Evolutionary conservation across 1,140 invertebrate species (phyloP).

Genomic region (Euglossa dilemma): DNA sequence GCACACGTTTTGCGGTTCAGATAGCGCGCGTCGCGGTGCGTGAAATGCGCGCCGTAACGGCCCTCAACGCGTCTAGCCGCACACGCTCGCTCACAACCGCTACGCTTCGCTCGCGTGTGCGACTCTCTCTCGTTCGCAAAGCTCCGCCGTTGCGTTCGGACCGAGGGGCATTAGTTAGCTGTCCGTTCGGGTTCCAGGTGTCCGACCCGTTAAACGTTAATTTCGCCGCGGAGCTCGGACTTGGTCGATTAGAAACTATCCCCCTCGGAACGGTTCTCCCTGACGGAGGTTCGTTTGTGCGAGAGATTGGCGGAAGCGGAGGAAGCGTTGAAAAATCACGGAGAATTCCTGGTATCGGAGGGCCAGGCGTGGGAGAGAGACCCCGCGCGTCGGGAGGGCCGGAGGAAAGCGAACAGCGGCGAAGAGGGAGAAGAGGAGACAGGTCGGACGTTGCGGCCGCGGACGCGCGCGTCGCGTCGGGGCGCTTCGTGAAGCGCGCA

Average conservation of each 20-base stretch:
- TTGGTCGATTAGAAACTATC: constrained; percentile 76
- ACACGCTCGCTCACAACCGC: background rate
- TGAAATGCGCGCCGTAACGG: background rate
- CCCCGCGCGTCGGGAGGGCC: constrained; percentile 7
- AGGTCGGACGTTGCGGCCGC: too few relatives aligned
- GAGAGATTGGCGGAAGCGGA: too few relatives aligned
- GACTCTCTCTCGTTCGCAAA: background rate
- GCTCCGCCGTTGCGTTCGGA: constrained; percentile 13
- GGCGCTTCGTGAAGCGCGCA: constrained; percentile 61
- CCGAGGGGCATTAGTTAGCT: constrained; percentile 64
- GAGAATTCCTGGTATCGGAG: constrained; percentile 8
- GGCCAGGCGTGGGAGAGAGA: constrained; percentile 17
- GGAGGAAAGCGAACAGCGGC: background rate
- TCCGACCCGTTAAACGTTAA: constrained; percentile 75
- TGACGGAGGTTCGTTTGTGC: constrained; percentile 22
- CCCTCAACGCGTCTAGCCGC: background rate
- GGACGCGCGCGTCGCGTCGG: constrained; percentile 39
- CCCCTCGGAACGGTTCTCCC: constrained; percentile 5
- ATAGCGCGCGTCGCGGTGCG: constrained; percentile 24
- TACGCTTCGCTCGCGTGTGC: background rate
- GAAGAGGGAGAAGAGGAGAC: constrained; percentile 36
- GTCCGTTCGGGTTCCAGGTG: constrained; percentile 64
- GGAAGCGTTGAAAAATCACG: constrained; percentile 20
- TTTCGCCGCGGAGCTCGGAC: constrained; percentile 67
- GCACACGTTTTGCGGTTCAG: constrained; percentile 25